These are phyloP conservation scores for Glomeris marginata DNA, from an alignment of 2,888 invertebrate species.

Conservation along the genomic window DNA sequence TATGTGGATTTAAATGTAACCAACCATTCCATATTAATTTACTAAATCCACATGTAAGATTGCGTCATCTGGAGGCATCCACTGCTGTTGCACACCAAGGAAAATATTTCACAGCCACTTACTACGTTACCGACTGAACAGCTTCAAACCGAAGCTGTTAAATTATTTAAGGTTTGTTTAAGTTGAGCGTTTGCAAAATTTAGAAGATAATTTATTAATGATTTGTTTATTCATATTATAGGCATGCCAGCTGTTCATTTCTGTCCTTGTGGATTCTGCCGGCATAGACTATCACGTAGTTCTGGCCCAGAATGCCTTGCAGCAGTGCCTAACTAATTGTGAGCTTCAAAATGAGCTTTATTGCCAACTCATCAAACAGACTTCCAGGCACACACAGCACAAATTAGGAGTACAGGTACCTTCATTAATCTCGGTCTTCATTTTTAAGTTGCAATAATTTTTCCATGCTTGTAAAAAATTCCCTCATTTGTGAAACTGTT, in stretches of 20 bases:
- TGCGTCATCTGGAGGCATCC: slow-evolving; percentile 92
- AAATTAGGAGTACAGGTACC: slow-evolving; percentile 67
- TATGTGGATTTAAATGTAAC: background rate
- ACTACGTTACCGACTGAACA: slow-evolving; percentile 80
- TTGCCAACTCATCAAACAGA: slow-evolving; percentile 81
- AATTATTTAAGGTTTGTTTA: slow-evolving; percentile 65
- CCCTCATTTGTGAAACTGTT: no score
- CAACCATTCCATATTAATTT: background rate
- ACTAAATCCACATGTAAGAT: slow-evolving; percentile 35
- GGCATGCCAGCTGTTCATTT: slow-evolving; percentile 92
- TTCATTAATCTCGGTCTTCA: background rate
- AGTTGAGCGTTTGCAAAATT: background rate
- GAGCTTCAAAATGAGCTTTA: slow-evolving; percentile 89
- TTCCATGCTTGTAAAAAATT: no score
- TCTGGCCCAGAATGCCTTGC: slow-evolving; percentile 87
- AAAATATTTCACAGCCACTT: slow-evolving; percentile 72
- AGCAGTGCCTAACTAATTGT: slow-evolving; percentile 73
- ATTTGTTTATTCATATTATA: slow-evolving; percentile 29
- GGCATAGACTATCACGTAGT: slow-evolving; percentile 97
- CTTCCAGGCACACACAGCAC: slow-evolving; percentile 65
- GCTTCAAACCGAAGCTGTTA: slow-evolving; percentile 77
- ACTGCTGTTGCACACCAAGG: slow-evolving; percentile 73
- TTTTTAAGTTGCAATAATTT: no score
- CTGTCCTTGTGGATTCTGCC: slow-evolving; percentile 85
- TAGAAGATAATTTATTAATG: slow-evolving; percentile 2